These are phyloP conservation scores for Phalanger gymnotis DNA, from an alignment of 2,797 vertebrate species.

Conservation along the genomic window DNA sequence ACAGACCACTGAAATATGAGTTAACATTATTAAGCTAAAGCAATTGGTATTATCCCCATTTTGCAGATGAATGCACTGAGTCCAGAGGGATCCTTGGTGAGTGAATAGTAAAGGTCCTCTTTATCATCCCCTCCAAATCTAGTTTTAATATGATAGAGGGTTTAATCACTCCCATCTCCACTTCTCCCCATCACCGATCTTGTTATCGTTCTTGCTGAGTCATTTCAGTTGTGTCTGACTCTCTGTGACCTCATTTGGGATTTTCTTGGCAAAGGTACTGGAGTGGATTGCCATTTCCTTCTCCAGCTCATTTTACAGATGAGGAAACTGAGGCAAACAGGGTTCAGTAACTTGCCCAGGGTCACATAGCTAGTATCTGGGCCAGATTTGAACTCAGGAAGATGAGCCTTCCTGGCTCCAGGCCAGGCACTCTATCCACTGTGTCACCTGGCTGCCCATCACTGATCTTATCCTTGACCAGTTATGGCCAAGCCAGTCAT, in stretches of 20 bases:
- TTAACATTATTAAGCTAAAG: neutral
- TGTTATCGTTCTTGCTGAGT: neutral
- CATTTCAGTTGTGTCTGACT: neutral
- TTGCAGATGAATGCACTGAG: neutral
- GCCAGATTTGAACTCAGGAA: neutral
- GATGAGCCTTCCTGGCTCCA: neutral
- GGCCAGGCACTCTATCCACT: no score
- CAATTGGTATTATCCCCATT: neutral
- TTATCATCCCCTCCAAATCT: neutral
- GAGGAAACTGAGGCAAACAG: neutral
- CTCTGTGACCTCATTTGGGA: neutral
- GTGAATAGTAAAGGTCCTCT: neutral
- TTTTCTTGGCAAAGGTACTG: neutral
- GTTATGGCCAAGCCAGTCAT: neutral
- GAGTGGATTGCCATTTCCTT: neutral
- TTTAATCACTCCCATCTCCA: neutral
- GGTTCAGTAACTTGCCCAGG: neutral
- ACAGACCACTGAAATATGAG: neutral
- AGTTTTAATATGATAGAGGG: neutral
- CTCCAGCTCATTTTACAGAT: neutral
- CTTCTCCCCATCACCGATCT: neutral
- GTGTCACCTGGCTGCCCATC: neutral
- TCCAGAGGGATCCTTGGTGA: neutral
- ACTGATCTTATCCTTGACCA: neutral
- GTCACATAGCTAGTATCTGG: neutral